Evolutionary conservation across 2,113 vertebrate species (phyloP), one percentile per base, ranked within the genome.

Genomic region (Mormyrus lacerda): DNA sequence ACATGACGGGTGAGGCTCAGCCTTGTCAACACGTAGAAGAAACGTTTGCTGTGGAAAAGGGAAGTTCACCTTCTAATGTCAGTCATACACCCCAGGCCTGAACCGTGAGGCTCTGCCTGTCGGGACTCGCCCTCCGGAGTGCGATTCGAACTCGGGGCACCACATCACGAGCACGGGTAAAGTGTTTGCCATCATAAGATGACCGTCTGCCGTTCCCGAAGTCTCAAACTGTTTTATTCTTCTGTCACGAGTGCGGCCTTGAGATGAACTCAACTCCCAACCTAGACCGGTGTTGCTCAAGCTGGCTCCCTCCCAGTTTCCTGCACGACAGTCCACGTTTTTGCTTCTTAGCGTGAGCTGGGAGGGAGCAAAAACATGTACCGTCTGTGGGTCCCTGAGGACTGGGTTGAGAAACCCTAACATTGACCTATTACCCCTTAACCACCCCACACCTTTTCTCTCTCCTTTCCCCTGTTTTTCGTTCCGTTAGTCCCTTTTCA

Each of bases 61-160:
- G 89, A 89, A 89, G 58, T 84, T 86, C 89, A 89, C 19, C 47
- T 55, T 51, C 5, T 87, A 53, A 24, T 48, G 53, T 85, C 53
- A 65, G 17, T 45, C 35, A 27, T 2, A 84, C 35, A 69, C n/a
- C 13, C 42, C 27, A 2, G 27, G 21, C 58, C 53, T 35, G 48
- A 55, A n/a, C 9, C 10, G 4, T 17, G 3, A 13, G 73, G 1
- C 2, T 21, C 45, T 82, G 15, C 45, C 17, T 27, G 69, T 48
- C 10, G 79, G 4, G n/a, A 82, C 48, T 51, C 27, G 42, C 44
- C 5, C 44, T n/a, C 45, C 9, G 19, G 44, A 47, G 19, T 3
- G 15, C 10, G 44, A 47, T 84, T 31, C 1, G 4, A 76, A 76
- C 27, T 15, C 1, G 21, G 19, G 19, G 79, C 79, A 83, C 21